Evolutionary conservation across 2,113 vertebrate species (phyloP).

Genomic region (Toxotes jaculatrix): DNA sequence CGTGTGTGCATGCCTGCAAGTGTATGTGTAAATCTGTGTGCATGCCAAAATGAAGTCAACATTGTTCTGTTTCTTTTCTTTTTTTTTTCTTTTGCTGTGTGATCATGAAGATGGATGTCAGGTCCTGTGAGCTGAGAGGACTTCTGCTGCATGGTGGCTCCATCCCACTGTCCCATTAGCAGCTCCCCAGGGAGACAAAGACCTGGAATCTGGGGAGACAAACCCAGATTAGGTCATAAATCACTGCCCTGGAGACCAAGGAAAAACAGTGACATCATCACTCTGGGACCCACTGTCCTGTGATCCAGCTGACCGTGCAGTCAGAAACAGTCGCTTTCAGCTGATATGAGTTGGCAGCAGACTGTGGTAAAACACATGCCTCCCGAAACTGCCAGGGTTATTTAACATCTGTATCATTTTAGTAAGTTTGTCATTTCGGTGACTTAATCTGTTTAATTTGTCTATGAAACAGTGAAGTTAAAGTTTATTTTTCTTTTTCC

Average conservation of each 20-base stretch:
- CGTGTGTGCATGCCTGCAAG: background rate
- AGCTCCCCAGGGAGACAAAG: conserved; percentile 83
- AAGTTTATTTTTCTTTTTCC: conserved; percentile 24
- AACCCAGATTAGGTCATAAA: conserved; percentile 93
- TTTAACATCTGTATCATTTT: conserved; percentile 52
- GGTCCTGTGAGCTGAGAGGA: conserved; percentile 76
- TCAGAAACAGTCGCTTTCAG: conserved; percentile 66
- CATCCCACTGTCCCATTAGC: conserved; percentile 90
- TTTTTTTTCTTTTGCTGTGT: conserved; percentile 36
- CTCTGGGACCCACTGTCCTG: conserved; percentile 71
- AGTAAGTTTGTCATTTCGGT: conserved; percentile 51
- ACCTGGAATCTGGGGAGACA: conserved; percentile 84
- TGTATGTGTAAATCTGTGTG: conserved; percentile 7
- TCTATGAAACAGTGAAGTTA: conserved; percentile 22
- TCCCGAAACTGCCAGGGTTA: conserved; percentile 56
- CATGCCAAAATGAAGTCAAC: conserved; percentile 62
- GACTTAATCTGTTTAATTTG: conserved; percentile 55
- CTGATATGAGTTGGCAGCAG: conserved; percentile 76
- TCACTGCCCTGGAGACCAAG: conserved; percentile 84
- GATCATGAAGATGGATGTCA: conserved; percentile 79
- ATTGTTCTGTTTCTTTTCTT: conserved; percentile 50
- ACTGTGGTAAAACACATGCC: conserved; percentile 63
- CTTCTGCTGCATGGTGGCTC: conserved; percentile 81
- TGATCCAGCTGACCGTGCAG: conserved; percentile 72
- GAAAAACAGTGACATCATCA: conserved; percentile 85